Evolutionary conservation across 2,888 invertebrate genomes (phyloP).

Genomic region (Tetrapedia diversipes): DNA sequence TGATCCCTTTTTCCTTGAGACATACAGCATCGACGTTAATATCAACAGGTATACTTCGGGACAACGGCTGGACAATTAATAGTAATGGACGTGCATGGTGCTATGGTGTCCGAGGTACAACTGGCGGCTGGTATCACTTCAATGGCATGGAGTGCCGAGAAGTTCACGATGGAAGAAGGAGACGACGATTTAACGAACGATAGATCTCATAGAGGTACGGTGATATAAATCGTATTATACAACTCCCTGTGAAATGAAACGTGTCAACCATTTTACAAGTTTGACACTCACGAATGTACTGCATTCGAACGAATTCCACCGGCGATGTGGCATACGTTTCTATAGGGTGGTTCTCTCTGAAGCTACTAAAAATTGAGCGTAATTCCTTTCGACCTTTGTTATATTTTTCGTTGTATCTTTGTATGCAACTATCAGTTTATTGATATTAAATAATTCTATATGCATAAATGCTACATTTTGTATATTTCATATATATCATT

Average conservation of each 20-base stretch:
- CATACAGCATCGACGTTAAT: background rate
- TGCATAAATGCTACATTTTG: no score
- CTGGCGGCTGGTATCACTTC: constrained; percentile 88
- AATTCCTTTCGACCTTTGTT: no score
- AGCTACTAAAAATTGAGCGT: no score
- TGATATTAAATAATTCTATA: no score
- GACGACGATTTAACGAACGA: constrained; percentile 86
- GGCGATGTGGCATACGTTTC: no score
- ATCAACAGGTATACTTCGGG: constrained; percentile 93
- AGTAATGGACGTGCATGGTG: constrained; percentile 98
- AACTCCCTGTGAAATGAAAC: background rate
- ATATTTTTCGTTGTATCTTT: no score
- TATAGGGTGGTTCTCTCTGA: no score
- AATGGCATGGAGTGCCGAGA: constrained; percentile 99
- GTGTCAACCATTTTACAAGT: background rate
- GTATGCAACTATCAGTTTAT: no score
- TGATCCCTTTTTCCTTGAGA: background rate
- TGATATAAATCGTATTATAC: no score
- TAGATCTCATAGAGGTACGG: constrained; percentile 68
- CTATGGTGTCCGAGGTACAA: constrained; percentile 94
- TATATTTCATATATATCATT: no score
- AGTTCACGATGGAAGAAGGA: constrained; percentile 98
- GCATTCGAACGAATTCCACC: no score
- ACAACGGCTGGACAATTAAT: constrained; percentile 97
- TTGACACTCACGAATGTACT: background rate